A percentile compares a stretch with the other conserved stretches of the same genome.
These are phyloP conservation scores for Toxotes chatareus DNA, from an alignment of 2,113 vertebrate species.

Conservation along the genomic window DNA sequence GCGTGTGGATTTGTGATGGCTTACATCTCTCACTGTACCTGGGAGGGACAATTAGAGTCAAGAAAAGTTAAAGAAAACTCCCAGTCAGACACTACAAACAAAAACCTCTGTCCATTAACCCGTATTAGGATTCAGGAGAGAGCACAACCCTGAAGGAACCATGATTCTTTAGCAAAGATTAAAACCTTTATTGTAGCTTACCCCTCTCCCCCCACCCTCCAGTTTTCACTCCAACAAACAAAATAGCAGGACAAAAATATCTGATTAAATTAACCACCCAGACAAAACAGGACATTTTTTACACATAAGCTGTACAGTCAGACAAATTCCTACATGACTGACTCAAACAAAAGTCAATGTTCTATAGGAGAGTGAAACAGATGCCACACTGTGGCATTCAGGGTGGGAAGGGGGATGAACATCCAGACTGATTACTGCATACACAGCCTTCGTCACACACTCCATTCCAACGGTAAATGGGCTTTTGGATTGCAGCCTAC, in stretches of 20 bases:
- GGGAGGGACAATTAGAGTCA: slow-evolving; percentile 44
- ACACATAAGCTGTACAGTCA: slow-evolving; percentile 53
- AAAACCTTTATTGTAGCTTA: slow-evolving; percentile 21
- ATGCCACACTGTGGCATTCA: slow-evolving; percentile 67
- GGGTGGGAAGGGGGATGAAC: slow-evolving; percentile 49
- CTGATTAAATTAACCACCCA: slow-evolving; percentile 46
- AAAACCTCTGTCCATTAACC: slow-evolving; percentile 47
- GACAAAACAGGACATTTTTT: slow-evolving; percentile 45
- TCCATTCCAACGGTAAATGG: slow-evolving; percentile 77
- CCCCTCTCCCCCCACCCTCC: not conserved
- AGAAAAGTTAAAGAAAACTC: slow-evolving; percentile 42
- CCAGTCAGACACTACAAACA: slow-evolving; percentile 36
- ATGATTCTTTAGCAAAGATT: slow-evolving; percentile 11
- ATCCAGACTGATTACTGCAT: slow-evolving; percentile 69
- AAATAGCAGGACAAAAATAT: slow-evolving; percentile 37
- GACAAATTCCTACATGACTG: slow-evolving; percentile 59
- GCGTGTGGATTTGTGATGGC: slow-evolving; percentile 47
- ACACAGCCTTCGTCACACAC: slow-evolving; percentile 69
- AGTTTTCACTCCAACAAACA: slow-evolving; percentile 51
- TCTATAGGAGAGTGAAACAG: slow-evolving; percentile 56
- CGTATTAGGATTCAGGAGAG: slow-evolving; percentile 13
- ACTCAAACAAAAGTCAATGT: slow-evolving; percentile 56
- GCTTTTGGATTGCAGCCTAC: slow-evolving; percentile 76
- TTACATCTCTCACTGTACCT: slow-evolving; percentile 45
- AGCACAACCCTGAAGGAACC: slow-evolving; percentile 40